Conservation (phyloP, 1,140 invertebrate species). For the Lordiphosa clarofinis region DNA sequence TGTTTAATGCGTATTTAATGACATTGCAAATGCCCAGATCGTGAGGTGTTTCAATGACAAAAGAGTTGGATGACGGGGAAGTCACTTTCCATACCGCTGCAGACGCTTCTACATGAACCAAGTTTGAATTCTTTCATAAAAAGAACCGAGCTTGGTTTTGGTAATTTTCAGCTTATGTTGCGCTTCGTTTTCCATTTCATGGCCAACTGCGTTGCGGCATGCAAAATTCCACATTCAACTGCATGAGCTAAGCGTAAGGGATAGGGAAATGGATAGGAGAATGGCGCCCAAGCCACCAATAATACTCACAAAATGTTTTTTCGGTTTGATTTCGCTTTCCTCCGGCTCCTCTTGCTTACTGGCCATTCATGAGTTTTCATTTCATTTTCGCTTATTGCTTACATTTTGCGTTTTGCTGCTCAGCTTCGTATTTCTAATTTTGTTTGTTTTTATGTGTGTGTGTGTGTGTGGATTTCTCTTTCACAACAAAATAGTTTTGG, state of each 20-base stretch:
- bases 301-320: slow-evolving; percentile 61
- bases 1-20: slow-evolving; percentile 25
- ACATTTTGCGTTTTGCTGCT: slow-evolving; percentile 64
- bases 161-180: slow-evolving; percentile 59
- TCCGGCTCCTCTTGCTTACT: slow-evolving; percentile 15
- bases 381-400: slow-evolving; percentile 77
- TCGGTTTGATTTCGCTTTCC: slow-evolving; percentile 59
- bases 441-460: slow-evolving; percentile 17
- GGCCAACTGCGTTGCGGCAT: slow-evolving; percentile 53
- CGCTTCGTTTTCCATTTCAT: slow-evolving; percentile 70
- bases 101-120: slow-evolving; percentile 49
- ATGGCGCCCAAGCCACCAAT: slow-evolving; percentile 32
- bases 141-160: slow-evolving; percentile 20
- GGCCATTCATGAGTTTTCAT: slow-evolving; percentile 75
- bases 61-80: neutral
- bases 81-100: slow-evolving; percentile 16
- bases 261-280: slow-evolving; percentile 13
- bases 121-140: slow-evolving; percentile 35
- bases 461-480: slow-evolving; percentile 45
- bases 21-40: neutral
- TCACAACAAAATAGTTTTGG: slow-evolving; percentile 56
- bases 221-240: slow-evolving; percentile 40
- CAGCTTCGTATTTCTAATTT: slow-evolving; percentile 67
- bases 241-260: slow-evolving; percentile 25
- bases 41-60: slow-evolving; percentile 3